Evolutionary conservation across 2,113 vertebrate species (phyloP).

Genomic region (Rattus rattus): DNA sequence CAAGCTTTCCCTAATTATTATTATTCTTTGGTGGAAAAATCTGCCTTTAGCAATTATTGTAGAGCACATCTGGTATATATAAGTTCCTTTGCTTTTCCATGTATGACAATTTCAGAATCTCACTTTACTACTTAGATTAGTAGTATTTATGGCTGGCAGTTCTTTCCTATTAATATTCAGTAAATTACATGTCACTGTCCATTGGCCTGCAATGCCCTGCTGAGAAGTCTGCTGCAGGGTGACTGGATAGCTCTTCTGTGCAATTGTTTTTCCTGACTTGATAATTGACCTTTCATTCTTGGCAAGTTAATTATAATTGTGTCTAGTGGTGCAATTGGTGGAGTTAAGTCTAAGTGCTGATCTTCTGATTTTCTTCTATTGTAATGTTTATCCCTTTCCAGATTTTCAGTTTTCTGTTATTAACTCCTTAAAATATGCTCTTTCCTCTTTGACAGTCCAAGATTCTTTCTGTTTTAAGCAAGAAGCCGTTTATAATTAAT

Average conservation of each 20-base stretch:
- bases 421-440: neutral
- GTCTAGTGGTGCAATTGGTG: neutral
- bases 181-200: neutral
- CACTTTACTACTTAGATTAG: neutral
- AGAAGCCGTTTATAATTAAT: neutral
- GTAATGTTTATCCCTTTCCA: neutral
- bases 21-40: neutral
- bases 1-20: neutral
- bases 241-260: neutral
- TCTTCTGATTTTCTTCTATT: neutral
- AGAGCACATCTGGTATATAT: too few relatives aligned
- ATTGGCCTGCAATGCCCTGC: neutral
- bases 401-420: neutral
- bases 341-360: neutral
- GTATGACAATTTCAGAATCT: neutral
- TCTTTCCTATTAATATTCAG: neutral
- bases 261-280: neutral
- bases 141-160: neutral
- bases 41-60: neutral
- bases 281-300: neutral
- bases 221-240: neutral
- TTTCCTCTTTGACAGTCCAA: neutral
- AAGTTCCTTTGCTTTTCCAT: too few relatives aligned
- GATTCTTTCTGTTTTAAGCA: neutral
- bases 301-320: neutral